Evolutionary conservation across 92 coral and sea anemone species (phyloP), one percentile per base, ranked within the genome.

Genomic region (Epizoanthus ramosus): DNA sequence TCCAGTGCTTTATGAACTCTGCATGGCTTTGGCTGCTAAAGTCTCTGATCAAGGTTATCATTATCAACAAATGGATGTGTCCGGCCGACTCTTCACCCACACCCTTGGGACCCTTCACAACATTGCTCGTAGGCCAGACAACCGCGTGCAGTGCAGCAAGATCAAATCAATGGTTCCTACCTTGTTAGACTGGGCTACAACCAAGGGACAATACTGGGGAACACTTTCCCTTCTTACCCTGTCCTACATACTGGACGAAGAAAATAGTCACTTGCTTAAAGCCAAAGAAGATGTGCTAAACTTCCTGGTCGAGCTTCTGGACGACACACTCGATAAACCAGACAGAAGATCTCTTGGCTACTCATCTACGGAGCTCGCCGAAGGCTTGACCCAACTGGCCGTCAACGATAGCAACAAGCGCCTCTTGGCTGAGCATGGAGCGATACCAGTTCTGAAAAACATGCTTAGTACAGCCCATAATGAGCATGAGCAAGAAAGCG

Each of bases 371-470:
- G 97, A 93, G 75, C 86, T 93, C 17, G 97, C 97, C 0, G 92
- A 93, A 84, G 97, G 94, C 2, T 76, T 93, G 67, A 86, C 88
- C 0, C 97, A 93, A 63, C 88, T 93, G 28, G 97, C 94, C 45
- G 87, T 83, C 70, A 93, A 93, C 56, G 97, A 93, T 43, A 61
- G 33, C 74, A 93, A 93, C 87, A 93, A 93, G 80, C 92, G 89
- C 72, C 85, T 82, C 89, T 87, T 93, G 85, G 79, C 85, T 9
- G 68, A 47, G 45, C 80, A 59, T 67, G 94, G 94, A 12, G 97
- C 89, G 14, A 74, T 93, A 9, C 92, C 92, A 4, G 60, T 91
- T 10, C 89, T 93, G 5, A 87, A 84, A 10, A 71, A 63, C 31
- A 90, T 93, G 94, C 28, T 93, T 3, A 85, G 37, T 47, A 79